Evolutionary conservation across 30 jellyfish, hydroid and myxozoan genomes (phyloP).

Genomic region (Aurelia sp.): DNA sequence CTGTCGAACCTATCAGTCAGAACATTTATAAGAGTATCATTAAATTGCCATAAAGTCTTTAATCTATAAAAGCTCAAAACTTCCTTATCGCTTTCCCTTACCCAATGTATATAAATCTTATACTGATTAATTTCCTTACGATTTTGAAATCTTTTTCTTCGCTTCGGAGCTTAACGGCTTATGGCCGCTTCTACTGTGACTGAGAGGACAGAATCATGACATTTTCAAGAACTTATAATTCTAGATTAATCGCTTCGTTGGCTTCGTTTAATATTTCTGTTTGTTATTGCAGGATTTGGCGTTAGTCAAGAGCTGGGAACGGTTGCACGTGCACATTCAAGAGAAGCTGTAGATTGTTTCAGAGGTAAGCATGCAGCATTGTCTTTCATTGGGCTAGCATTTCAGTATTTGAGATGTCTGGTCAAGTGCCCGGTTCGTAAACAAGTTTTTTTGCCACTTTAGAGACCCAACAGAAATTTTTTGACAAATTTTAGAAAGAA

Average conservation of each 20-base stretch:
- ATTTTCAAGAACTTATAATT: constrained; percentile 2
- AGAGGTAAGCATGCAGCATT: no score
- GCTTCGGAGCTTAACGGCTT: constrained; percentile 40
- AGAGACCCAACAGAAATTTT: no score
- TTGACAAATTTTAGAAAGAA: no score
- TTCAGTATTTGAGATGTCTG: no score
- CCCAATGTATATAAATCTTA: constrained; percentile 23
- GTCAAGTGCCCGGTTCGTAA: no score
- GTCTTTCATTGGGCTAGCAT: no score
- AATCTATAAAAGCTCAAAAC: constrained; percentile 1
- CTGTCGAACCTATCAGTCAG: constrained; percentile 11
- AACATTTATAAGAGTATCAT: constrained; percentile 1
- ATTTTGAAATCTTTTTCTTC: constrained; percentile 21
- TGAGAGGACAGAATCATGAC: constrained; percentile 14
- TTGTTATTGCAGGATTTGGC: constrained; percentile 8
- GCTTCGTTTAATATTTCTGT: not conserved
- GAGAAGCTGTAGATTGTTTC: no score
- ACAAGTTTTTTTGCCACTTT: no score
- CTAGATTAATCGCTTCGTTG: constrained; percentile 34
- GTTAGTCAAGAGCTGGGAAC: no score
- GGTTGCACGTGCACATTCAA: no score
- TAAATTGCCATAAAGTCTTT: constrained; percentile 15
- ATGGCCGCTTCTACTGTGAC: constrained; percentile 13
- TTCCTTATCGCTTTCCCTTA: constrained; percentile 47
- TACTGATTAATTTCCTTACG: constrained; percentile 35